A percentile compares a stretch with the other conserved stretches of the same genome.
Evolutionary conservation across 2,113 vertebrate genomes (phyloP).

Genomic region (Stigmatopora nigra): DNA sequence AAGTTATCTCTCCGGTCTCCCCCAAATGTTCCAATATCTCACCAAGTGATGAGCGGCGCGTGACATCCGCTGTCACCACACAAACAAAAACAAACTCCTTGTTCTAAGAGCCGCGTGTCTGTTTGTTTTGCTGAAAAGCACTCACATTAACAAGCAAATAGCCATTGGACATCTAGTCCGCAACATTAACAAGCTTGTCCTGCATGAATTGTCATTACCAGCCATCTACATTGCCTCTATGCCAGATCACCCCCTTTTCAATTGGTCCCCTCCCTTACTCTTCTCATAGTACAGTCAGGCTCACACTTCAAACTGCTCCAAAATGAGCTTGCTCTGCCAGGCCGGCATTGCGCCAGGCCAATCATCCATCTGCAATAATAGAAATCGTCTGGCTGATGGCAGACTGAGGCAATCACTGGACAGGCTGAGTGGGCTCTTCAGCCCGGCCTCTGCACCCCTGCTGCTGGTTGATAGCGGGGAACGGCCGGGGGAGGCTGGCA

Average conservation of each 20-base stretch:
- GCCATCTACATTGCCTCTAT: constrained; percentile 36
- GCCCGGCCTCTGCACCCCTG: constrained; percentile 56
- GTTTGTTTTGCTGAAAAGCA: constrained; percentile 54
- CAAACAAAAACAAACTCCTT: constrained; percentile 53
- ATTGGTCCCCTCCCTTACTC: constrained; percentile 1
- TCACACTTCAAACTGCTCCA: constrained; percentile 54
- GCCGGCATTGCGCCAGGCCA: constrained; percentile 62
- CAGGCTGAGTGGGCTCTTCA: constrained; percentile 64
- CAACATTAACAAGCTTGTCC: constrained; percentile 50
- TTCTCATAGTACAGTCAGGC: constrained; percentile 34
- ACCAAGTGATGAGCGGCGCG: not conserved
- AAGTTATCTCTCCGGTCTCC: not conserved
- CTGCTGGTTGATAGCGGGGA: constrained; percentile 54
- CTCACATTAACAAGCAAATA: constrained; percentile 56
- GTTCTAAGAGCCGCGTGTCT: constrained; percentile 34
- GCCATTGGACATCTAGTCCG: constrained; percentile 53
- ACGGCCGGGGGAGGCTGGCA: constrained; percentile 36
- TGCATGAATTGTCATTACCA: constrained; percentile 54
- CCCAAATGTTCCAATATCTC: not conserved
- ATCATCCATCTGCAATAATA: constrained; percentile 68
- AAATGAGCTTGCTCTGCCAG: constrained; percentile 61
- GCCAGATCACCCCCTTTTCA: constrained; percentile 34
- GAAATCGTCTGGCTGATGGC: constrained; percentile 66
- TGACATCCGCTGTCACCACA: not conserved
- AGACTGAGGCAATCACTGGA: constrained; percentile 65